These are phyloP conservation scores for Apis laboriosa DNA, from an alignment of 1,140 invertebrate genomes.

Conservation along the genomic window DNA sequence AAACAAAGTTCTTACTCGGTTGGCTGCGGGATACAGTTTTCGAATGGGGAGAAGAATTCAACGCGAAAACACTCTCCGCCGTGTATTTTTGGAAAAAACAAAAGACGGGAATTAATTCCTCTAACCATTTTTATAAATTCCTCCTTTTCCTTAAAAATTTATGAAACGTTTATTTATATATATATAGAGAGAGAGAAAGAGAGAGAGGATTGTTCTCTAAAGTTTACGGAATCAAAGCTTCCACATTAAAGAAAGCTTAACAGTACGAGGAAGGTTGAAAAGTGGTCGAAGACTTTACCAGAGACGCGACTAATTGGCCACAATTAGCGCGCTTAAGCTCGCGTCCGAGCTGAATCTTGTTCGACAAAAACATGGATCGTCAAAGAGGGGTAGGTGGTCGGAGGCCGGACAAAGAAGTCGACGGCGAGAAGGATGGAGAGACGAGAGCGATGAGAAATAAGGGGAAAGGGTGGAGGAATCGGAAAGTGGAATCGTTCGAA, in stretches of 20 bases:
- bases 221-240: no score
- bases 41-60: background rate
- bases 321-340: conserved; percentile 32
- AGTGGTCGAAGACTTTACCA: background rate
- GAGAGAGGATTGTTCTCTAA: no score
- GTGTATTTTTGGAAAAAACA: background rate
- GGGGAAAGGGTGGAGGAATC: background rate
- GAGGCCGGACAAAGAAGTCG: conserved; percentile 1
- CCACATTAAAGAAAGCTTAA: conserved; percentile 1
- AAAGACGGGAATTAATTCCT: no score
- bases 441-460: background rate
- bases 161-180: background rate
- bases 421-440: conserved; percentile 15
- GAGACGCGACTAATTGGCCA: conserved; percentile 22
- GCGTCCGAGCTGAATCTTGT: background rate
- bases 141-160: background rate
- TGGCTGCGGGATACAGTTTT: background rate
- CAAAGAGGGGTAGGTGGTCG: conserved; percentile 1
- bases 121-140: no score
- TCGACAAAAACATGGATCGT: conserved; percentile 23
- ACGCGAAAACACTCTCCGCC: background rate
- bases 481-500: conserved; percentile 15
- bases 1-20: background rate
- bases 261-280: background rate
- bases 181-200: no score